phyloP scores from a whole-genome alignment of 2,797 vertebrate genomes.

The Pristis pectinata region DNA sequence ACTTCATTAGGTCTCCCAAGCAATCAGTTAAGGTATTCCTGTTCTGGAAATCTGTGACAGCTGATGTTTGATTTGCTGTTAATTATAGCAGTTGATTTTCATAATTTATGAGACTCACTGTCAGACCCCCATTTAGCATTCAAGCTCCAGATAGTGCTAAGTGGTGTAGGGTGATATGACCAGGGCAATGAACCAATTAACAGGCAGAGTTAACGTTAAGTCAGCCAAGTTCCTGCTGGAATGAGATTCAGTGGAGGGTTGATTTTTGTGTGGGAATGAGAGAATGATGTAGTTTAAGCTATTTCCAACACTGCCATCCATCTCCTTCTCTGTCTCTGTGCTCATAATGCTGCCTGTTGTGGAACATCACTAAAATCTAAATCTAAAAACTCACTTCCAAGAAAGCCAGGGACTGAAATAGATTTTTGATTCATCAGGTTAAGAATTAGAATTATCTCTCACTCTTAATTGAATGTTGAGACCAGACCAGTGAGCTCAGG shows the following conservation, averaged over 20 bases:
- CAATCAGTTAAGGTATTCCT: conserved; percentile 42
- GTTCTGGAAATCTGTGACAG: conserved; percentile 47
- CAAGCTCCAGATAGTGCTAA: conserved; percentile 47
- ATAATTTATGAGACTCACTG: conserved; percentile 54
- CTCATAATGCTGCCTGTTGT: not conserved
- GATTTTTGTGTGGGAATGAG: not conserved
- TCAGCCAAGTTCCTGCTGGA: not conserved
- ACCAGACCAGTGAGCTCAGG: not conserved
- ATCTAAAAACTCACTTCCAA: not conserved
- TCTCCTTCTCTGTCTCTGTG: not conserved
- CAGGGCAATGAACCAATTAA: conserved; percentile 51
- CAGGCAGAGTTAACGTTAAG: conserved; percentile 43
- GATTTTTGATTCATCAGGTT: not conserved
- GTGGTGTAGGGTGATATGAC: conserved; percentile 42
- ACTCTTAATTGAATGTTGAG: not conserved
- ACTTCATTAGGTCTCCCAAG: not conserved
- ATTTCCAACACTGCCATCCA: not conserved
- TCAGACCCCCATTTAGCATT: conserved; percentile 53
- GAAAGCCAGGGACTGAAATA: not conserved
- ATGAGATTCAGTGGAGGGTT: not conserved
- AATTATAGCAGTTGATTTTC: conserved; percentile 52
- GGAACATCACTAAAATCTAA: too few relatives aligned
- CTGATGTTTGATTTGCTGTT: conserved; percentile 53
- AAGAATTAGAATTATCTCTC: not conserved
- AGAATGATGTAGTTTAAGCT: not conserved